Evolutionary conservation across 2,797 vertebrate genomes (phyloP).

Genomic region (Acrossocheilus wenchowensis): DNA sequence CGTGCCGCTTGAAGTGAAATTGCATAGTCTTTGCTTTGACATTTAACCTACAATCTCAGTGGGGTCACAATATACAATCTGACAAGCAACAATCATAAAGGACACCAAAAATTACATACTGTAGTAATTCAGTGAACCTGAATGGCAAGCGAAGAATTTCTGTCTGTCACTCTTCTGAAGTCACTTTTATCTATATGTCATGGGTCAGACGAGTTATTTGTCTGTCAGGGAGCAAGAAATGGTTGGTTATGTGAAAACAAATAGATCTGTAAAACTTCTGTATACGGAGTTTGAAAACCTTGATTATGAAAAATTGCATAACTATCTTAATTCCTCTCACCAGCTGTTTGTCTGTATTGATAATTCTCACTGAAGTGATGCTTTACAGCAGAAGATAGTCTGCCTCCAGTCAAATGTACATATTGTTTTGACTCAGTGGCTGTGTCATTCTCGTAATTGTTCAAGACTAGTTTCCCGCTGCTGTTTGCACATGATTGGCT

Average conservation of each 20-base stretch:
- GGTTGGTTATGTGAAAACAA: not conserved
- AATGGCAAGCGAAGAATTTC: slow-evolving; percentile 17
- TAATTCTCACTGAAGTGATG: not conserved
- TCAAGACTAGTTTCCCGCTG: slow-evolving; percentile 33
- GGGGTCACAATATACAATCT: not conserved
- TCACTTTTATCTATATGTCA: slow-evolving; percentile 7
- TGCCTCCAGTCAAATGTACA: slow-evolving; percentile 32
- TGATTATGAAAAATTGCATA: slow-evolving; percentile 1
- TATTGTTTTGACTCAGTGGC: slow-evolving; percentile 45
- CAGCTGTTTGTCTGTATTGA: slow-evolving; percentile 32
- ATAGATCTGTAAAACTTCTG: not conserved
- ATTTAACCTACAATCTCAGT: not conserved
- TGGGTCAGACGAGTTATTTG: slow-evolving; percentile 10
- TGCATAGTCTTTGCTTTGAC: not conserved
- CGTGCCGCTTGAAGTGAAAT: not conserved
- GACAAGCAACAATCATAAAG: slow-evolving; percentile 10
- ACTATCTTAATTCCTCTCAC: not conserved
- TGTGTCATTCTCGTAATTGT: slow-evolving; percentile 53
- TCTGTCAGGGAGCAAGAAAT: not conserved
- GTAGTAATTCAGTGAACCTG: not conserved
- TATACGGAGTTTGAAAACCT: not conserved
- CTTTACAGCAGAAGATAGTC: not conserved
- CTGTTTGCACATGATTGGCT: slow-evolving; percentile 51
- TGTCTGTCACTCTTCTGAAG: not conserved
- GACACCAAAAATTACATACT: not conserved